Evolutionary conservation across 2,888 invertebrate species (phyloP).

Genomic region (Diplazon laetatorius): DNA sequence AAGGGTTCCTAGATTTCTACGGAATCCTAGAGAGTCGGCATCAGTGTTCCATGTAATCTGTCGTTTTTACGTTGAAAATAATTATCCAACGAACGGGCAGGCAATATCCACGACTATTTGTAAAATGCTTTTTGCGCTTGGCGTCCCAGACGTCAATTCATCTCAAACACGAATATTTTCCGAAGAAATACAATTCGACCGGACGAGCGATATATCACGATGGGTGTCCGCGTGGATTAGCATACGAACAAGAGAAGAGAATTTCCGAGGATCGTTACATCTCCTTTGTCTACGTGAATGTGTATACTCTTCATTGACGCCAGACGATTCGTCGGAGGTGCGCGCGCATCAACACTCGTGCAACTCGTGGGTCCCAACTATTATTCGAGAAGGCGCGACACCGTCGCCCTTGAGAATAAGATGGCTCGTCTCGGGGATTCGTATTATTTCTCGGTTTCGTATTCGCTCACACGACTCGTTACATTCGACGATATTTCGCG

Average conservation of each 20-base stretch:
- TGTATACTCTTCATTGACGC: slow-evolving; percentile 7
- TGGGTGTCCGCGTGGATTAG: slow-evolving; percentile 22
- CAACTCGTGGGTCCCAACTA: no score
- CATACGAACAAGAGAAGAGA: slow-evolving; percentile 23
- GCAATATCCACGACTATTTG: not conserved
- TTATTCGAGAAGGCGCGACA: not conserved
- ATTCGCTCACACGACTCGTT: slow-evolving; percentile 10
- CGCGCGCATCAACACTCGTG: not conserved
- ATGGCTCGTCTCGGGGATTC: slow-evolving; percentile 20
- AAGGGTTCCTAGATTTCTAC: no score
- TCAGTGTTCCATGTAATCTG: no score
- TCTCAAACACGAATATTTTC: slow-evolving; percentile 17
- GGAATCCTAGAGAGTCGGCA: no score
- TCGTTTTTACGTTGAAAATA: not conserved
- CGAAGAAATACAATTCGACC: slow-evolving; percentile 35
- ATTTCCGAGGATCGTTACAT: slow-evolving; percentile 18
- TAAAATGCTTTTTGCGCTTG: not conserved
- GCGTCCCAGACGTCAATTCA: not conserved
- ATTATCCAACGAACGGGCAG: not conserved
- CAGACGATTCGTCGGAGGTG: slow-evolving; percentile 40
- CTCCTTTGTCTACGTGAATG: slow-evolving; percentile 39
- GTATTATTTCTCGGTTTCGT: slow-evolving; percentile 28
- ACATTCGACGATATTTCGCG: slow-evolving; percentile 6
- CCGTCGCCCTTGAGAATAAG: slow-evolving; percentile 34
- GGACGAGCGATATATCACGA: slow-evolving; percentile 9